Evolutionary conservation across 2,797 vertebrate species (phyloP), one percentile per base, ranked within the genome.

Genomic region (Clarias platycephalus): DNA sequence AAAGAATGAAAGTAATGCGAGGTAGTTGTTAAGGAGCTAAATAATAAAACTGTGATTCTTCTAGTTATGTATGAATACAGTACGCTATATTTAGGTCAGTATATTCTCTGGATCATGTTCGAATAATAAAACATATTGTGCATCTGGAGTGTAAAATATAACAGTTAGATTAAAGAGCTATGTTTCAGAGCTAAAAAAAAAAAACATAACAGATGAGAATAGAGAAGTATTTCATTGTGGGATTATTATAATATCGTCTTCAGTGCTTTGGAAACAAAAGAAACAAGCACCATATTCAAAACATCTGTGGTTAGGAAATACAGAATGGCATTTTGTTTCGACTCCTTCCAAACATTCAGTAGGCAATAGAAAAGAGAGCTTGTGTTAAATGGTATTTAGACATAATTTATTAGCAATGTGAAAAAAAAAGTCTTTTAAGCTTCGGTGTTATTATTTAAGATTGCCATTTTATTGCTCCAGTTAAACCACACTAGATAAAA

Each of bases 301-400:
- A 86, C 81, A 86, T 86, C 76, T 83, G 85, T 86, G 85, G 85
- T 83, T 68, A 86, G 75, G 81, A 83, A 83, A 86, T 79, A 57
- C 67, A 80, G 76, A 82, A 83, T 83, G 74, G 63, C 81, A 63
- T 83, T 79, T 70, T 79, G 82, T 83, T 86, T 86, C 79, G 67
- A 80, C 67, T 80, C 70, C 79, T 83, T 83, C 81, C 85, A 86
- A 81, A 78, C 75, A 86, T 78, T 83, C 68, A 66, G 81, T 83
- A 83, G 68, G 68, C 75, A 77, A 49, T 86, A 77, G 80, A 83
- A 83, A 86, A 80, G 55, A 79, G 66, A 53, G 31, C 66, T 82
- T 78, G 64, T 53, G 53, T 18, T 83, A 70, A 78, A 79, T 71
- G 72, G 71, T 67, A 78, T 72, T 79, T 79, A 63, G 40, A 62